Percentiles rank a stretch among this genome's conserved stretches.
phyloP scores from a whole-genome alignment of 2,113 vertebrate genomes.

The Corythornis cristatus region DNA sequence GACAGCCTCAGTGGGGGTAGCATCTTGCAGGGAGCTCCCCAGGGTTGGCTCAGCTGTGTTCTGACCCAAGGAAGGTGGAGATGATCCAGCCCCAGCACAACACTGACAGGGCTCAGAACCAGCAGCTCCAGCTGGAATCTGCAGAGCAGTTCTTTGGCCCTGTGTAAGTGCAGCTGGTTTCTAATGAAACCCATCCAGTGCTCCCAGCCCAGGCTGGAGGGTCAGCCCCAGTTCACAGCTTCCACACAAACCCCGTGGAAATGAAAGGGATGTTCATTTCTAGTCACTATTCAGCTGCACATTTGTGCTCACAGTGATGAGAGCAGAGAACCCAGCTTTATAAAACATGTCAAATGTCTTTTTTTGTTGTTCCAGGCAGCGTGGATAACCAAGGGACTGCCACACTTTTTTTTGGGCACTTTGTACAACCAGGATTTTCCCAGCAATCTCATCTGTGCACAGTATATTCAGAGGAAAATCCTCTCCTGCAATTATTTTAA shows the following conservation, averaged over 20 bases:
- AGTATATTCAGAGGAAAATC: not conserved
- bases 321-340: not conserved
- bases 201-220: not conserved
- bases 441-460: not conserved
- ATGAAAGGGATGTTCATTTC: not conserved
- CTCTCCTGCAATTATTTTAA: not conserved
- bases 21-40: not conserved
- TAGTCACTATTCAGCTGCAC: not conserved
- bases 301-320: not conserved
- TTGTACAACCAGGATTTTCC: not conserved
- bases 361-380: not conserved
- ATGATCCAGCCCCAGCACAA: not conserved
- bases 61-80: too few relatives aligned
- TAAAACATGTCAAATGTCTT: not conserved
- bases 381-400: not conserved
- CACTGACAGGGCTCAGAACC: rapidly evolving
- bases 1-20: not conserved
- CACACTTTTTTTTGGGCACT: not conserved
- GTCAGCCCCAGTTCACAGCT: not conserved
- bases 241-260: not conserved
- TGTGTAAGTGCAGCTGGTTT: rapidly evolving
- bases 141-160: rapidly evolving
- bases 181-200: rapidly evolving
- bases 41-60: too few relatives aligned
- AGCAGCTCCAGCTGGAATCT: not conserved